Conservation (phyloP, 1,140 invertebrate species). For the Oryctes rhinoceros region DNA sequence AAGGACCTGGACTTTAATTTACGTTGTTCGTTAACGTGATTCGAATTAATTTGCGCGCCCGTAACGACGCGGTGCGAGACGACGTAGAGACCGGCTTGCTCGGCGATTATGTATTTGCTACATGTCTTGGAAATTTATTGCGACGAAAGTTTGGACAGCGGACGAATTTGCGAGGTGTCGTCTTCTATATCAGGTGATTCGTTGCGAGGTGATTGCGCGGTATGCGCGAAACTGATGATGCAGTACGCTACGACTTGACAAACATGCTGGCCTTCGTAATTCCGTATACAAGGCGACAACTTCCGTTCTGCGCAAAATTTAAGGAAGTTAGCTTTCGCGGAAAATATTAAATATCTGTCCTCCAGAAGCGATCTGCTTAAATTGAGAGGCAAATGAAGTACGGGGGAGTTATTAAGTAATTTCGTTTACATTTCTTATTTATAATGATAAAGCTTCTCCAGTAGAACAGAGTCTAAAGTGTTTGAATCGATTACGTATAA, state of each 20-base stretch:
- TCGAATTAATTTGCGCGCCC: conserved; percentile 51
- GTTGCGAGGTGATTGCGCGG: background rate
- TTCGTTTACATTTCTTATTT: no score
- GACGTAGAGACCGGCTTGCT: background rate
- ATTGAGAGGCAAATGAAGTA: no score
- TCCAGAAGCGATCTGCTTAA: no score
- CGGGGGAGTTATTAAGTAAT: no score
- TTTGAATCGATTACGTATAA: no score
- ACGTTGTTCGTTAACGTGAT: conserved; percentile 52
- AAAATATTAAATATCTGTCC: no score
- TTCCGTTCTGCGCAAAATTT: no score
- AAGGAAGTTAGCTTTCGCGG: no score
- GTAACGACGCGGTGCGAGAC: background rate
- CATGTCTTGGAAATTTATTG: conserved; percentile 49
- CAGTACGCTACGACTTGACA: background rate
- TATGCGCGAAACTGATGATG: background rate
- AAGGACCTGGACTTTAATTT: conserved; percentile 48
- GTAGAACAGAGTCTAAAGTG: no score
- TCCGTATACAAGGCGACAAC: no score
- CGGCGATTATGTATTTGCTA: conserved; percentile 50
- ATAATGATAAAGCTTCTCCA: no score
- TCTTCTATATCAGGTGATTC: conserved; percentile 37
- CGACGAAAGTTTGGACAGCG: conserved; percentile 42
- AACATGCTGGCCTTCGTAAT: no score
- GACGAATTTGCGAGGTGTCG: conserved; percentile 43